Conservation (phyloP, 1,140 invertebrate genomes). For the Pseudomyrmex cubaensis region DNA sequence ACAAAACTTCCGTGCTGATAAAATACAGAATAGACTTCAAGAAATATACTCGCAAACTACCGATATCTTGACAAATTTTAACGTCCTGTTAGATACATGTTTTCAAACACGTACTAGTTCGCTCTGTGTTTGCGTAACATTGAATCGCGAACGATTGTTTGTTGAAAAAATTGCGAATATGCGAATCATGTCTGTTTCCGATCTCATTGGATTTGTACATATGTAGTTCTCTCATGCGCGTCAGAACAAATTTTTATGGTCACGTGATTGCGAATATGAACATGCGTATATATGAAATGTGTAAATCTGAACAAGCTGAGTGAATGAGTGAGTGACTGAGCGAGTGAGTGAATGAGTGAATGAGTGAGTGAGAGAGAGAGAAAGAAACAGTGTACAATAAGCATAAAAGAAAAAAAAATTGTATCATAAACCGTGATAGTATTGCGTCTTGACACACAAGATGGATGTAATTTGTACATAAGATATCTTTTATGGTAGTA, state of each 20-base stretch:
- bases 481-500: slow-evolving; percentile 66
- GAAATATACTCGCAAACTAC: background rate
- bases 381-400: background rate
- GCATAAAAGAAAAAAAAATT: background rate
- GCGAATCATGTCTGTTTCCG: background rate
- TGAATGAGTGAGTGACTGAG: too few relatives aligned
- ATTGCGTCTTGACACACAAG: slow-evolving; percentile 68
- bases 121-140: slow-evolving; percentile 56
- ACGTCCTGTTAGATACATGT: background rate
- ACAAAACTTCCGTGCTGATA: background rate
- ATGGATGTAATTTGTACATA: slow-evolving; percentile 69
- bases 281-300: background rate
- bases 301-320: slow-evolving; percentile 6
- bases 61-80: background rate
- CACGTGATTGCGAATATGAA: slow-evolving; percentile 6
- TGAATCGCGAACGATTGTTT: slow-evolving; percentile 35
- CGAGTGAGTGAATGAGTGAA: background rate
- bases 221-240: slow-evolving; percentile 6
- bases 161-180: background rate
- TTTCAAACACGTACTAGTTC: slow-evolving; percentile 40
- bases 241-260: slow-evolving; percentile 14
- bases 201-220: slow-evolving; percentile 57
- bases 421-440: slow-evolving; percentile 79
- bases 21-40: background rate
- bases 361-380: background rate